Conservation (phyloP, 30 jellyfish, hydroid and myxozoan species). For the Clytia hemisphaerica region DNA sequence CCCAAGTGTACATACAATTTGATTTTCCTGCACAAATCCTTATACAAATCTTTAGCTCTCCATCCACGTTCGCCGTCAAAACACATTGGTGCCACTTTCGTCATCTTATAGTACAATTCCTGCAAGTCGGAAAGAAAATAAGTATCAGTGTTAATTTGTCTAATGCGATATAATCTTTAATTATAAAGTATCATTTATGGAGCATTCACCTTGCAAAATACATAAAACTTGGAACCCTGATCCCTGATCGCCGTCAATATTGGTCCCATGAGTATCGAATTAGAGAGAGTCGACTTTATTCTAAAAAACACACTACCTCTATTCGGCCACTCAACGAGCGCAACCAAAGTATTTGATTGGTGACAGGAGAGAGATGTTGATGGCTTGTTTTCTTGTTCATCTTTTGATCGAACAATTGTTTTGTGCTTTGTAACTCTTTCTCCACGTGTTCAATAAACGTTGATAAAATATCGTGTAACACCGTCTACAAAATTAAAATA, state of each 20-base stretch:
- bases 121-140: not conserved
- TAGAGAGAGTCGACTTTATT: not conserved
- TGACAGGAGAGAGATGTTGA: conserved; percentile 61
- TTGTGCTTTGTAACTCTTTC: conserved; percentile 36
- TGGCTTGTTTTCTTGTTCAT: conserved; percentile 25
- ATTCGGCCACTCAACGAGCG: conserved; percentile 60
- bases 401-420: conserved; percentile 29
- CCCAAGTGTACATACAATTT: no score
- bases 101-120: conserved; percentile 43
- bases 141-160: no score
- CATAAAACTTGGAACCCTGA: no score
- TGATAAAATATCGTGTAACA: conserved; percentile 24
- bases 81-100: conserved; percentile 61
- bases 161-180: no score
- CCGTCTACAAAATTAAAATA: conserved; percentile 34
- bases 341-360: conserved; percentile 67
- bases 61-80: conserved; percentile 79
- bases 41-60: conserved; percentile 54
- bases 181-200: no score
- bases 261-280: no score
- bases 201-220: no score
- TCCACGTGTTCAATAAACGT: conserved; percentile 44
- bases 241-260: no score
- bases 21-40: conserved; percentile 44
- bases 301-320: conserved; percentile 20